A percentile compares a stretch with the other conserved stretches of the same genome.
Evolutionary conservation across 1,140 invertebrate genomes (phyloP).

Genomic region (Adelges cooleyi): DNA sequence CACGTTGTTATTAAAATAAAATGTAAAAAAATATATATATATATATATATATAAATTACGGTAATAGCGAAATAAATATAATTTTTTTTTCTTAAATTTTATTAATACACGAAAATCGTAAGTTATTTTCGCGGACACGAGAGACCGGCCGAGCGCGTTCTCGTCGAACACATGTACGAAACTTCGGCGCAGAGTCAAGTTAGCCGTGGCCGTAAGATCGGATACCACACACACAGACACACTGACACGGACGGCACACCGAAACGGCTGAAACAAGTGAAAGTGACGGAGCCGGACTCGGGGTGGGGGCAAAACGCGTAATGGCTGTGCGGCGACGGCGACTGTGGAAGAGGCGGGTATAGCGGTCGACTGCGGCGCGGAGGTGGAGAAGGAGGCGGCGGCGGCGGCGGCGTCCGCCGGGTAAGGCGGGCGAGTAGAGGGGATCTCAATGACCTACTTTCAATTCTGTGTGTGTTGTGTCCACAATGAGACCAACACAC

Average conservation of each 20-base stretch:
- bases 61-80: no score
- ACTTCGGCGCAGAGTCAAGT: slow-evolving; percentile 10
- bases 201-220: not conserved
- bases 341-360: not conserved
- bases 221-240: slow-evolving; percentile 26
- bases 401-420: not conserved
- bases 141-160: not conserved
- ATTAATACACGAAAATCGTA: no score
- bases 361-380: not conserved
- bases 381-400: not conserved
- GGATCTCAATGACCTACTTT: slow-evolving; percentile 32
- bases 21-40: not conserved
- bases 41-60: slow-evolving; percentile 8
- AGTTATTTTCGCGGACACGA: no score
- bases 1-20: not conserved
- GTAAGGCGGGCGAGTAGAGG: not conserved
- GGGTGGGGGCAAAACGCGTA: slow-evolving; percentile 1
- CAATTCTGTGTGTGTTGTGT: not conserved
- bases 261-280: slow-evolving; percentile 23
- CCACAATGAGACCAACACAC: not conserved
- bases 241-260: slow-evolving; percentile 28
- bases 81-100: no score
- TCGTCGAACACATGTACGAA: slow-evolving; percentile 19
- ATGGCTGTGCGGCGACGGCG: not conserved
- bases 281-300: slow-evolving; percentile 25